Conservation (phyloP, 2,888 invertebrate species). For the Belgica antarctica region DNA sequence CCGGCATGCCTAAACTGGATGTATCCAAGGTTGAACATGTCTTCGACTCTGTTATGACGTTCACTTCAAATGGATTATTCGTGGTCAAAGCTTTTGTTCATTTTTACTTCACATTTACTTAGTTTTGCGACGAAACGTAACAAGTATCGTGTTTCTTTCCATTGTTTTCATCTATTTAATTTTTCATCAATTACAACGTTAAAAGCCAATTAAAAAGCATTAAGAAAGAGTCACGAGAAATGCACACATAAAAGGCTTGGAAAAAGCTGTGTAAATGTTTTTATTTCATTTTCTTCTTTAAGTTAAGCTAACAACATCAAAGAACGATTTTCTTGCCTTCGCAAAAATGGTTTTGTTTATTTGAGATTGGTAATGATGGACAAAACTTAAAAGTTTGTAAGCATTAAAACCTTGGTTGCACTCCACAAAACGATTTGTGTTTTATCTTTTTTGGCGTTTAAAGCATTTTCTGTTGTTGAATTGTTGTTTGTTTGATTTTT, state of each 20-base stretch:
- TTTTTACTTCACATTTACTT: constrained; percentile 19
- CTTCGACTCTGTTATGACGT: constrained; percentile 4
- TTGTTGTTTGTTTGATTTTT: constrained; percentile 15
- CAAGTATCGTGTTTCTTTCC: not conserved
- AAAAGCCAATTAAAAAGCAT: constrained; percentile 43
- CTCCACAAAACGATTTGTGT: constrained; percentile 8
- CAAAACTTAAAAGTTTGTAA: constrained; percentile 3
- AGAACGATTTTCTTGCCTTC: constrained; percentile 26
- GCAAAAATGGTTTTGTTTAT: constrained; percentile 11
- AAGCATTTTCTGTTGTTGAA: constrained; percentile 18
- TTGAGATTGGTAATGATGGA: constrained; percentile 16
- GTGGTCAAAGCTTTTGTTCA: constrained; percentile 40
- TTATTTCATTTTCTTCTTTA: constrained; percentile 25
- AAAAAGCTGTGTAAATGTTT: constrained; percentile 42
- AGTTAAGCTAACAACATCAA: constrained; percentile 43
- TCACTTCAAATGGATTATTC: constrained; percentile 3
- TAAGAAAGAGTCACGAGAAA: constrained; percentile 41
- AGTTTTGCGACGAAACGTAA: constrained; percentile 29
- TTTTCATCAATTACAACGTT: constrained; percentile 39
- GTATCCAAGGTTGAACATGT: not conserved
- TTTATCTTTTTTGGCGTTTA: constrained; percentile 12
- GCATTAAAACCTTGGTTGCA: constrained; percentile 11
- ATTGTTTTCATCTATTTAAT: constrained; percentile 34
- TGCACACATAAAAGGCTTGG: constrained; percentile 44
- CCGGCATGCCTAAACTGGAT: not conserved